Base-by-base conservation (phyloP, 1,140 invertebrate species). In the Halyomorpha halys region DNA sequence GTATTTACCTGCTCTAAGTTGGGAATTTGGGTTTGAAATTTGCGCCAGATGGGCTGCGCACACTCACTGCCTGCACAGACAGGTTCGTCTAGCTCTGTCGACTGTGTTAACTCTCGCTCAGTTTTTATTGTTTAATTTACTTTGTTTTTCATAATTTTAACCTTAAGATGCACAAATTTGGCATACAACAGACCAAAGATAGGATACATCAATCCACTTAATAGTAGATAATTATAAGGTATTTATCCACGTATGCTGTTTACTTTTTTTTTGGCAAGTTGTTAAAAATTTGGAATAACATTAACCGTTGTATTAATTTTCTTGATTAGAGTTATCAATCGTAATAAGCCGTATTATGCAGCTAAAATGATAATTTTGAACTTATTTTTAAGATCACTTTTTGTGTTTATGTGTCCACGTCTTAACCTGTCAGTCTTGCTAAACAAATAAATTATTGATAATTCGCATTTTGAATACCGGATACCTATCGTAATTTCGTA, bases 1-100 rank as follows among this genome's bases (percentile, higher is more conserved):
- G 34, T 39, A 11, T 39, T 11, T 39, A 39, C 34, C 34, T 39
- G 34, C 34, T 39, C 13, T 18, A 49, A 49, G 47, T 49, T 49
- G 47, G 47, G 21, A 21, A 19, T 49, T 18, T 49, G 21, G n/a
- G 21, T 56, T 56, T 56, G 53, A 56, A 56, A 23, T 56, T 56
- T 15, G 19, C 53, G 53, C 19, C 19, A 21, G 53, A 11, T 23
- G 23, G 53, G 4, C 18, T 25, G 53, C 53, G 53, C 53, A 56
- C 15, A 23, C 53, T 23, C 53, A 6, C 19, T 56, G 23, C 53
- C 6, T 21, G 53, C 21, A 27, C 19, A 25, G 53, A 56, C 53
- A 56, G 14, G 53, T 56, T 21, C 21, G 53, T 23, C 53, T 25
- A 23, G 18, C 53, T 56, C 53, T 23, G 18, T 21, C n/a, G 15